These are phyloP conservation scores for Drosophila bocqueti DNA, from an alignment of 1,140 invertebrate genomes.

Conservation along the genomic window DNA sequence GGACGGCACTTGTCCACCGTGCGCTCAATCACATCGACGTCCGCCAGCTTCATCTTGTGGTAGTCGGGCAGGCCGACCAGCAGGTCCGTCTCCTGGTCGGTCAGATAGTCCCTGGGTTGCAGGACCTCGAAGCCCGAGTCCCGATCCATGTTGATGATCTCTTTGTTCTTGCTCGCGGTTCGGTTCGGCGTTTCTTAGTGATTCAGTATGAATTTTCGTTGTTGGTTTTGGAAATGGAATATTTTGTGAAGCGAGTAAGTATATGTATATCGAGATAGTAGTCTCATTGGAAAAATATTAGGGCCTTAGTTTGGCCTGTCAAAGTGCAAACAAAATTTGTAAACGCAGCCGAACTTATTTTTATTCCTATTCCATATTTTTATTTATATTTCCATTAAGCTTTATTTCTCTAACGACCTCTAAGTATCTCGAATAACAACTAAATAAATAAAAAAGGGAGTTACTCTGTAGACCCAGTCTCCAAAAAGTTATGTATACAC, in stretches of 20 bases:
- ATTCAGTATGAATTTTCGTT: not conserved
- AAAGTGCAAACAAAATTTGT: no score
- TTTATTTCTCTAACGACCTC: no score
- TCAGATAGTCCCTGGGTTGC: not conserved
- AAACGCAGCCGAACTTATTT: no score
- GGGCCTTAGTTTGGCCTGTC: no score
- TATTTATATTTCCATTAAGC: no score
- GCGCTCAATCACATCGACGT: conserved; percentile 56
- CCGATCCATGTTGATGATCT: not conserved
- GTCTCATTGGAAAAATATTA: no score
- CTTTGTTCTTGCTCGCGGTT: not conserved
- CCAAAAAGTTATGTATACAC: not conserved
- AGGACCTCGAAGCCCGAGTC: not conserved
- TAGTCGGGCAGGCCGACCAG: conserved; percentile 30
- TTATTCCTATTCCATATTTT: no score
- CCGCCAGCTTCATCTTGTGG: conserved; percentile 16
- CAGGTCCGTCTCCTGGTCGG: not conserved
- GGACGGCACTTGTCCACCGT: conserved; percentile 2
- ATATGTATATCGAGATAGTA: no score
- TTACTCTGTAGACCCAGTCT: no score
- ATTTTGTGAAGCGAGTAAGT: not conserved
- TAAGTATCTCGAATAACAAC: no score
- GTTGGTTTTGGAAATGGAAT: not conserved
- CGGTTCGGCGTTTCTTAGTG: not conserved
- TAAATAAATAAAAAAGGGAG: no score